Evolutionary conservation across 2,797 vertebrate genomes (phyloP).

Genomic region (Epinephelus malabaricus): DNA sequence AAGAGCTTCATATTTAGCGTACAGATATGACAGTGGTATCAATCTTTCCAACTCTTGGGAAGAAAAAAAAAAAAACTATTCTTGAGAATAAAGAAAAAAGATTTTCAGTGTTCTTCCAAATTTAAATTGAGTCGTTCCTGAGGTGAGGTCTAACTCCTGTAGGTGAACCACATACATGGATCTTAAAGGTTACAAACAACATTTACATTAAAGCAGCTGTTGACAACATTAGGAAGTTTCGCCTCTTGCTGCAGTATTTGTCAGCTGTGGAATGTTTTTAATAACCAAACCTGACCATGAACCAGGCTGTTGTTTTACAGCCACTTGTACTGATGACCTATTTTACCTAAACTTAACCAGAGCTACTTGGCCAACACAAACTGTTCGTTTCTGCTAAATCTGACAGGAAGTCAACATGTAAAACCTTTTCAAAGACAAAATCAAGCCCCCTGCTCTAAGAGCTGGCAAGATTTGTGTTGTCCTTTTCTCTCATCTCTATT

Average conservation of each 20-base stretch:
- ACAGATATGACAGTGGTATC: neutral
- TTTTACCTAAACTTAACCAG: neutral
- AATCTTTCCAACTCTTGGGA: neutral
- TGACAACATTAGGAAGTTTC: neutral
- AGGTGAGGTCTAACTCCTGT: constrained; percentile 3
- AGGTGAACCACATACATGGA: constrained; percentile 4
- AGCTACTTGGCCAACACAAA: constrained; percentile 13
- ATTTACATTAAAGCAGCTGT: constrained; percentile 22
- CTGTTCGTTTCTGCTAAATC: neutral
- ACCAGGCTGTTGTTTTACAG: neutral
- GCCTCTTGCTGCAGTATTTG: neutral
- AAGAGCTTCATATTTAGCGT: neutral
- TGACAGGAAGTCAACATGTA: neutral
- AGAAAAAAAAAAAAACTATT: too few relatives aligned
- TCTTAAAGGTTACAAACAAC: constrained; percentile 11
- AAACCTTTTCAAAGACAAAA: neutral
- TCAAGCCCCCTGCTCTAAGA: neutral
- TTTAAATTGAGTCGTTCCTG: neutral
- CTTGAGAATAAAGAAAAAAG: neutral
- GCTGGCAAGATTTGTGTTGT: neutral
- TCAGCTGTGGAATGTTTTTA: constrained; percentile 17
- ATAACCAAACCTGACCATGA: neutral
- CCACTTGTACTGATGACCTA: neutral
- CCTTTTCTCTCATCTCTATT: neutral
- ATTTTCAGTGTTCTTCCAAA: neutral